Base-by-base conservation (phyloP, 2,113 vertebrate genomes). In the Rhineura floridana region DNA sequence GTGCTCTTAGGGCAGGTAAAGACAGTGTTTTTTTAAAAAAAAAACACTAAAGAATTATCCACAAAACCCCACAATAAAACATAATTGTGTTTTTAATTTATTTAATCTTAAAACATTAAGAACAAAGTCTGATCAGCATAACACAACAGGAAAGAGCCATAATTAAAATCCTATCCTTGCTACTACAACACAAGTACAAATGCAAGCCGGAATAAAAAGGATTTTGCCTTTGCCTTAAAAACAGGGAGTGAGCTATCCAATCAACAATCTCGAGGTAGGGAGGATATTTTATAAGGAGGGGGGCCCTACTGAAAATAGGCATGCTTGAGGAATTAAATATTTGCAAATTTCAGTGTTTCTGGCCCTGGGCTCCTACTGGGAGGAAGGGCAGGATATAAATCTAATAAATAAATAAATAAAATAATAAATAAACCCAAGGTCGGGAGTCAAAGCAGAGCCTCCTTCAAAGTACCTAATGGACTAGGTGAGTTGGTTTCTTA, bases 81-180 rank as follows among this genome's bases (percentile, higher is more conserved):
- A 63, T 23, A 21, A 28, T 55, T 52, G 17, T 81, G 85, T 65
- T 42, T 87, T 55, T 81, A 70, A 70, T 87, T 55, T 81, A 59
- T 87, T 87, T 80, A 87, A 72, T 70, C 36, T 81, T 17, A 70
- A 80, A 81, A 42, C 36, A 33, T 59, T 55, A 36, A 46, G 39
- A 77, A 76, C 30, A 55, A 17, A 52, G 52, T 65, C 23, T n/a
- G 21, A 50, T n/a, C 55, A 1, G 23, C 33, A 67, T 12, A 67
- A 39, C 62, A 30, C 62, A 48, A 39, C 33, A 67, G 62, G 62
- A 50, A 48, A 67, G 33, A 52, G 2, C 13, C 36, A 12, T 39
- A 86, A 79, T 67, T 79, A 85, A 85, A 85, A 46, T 44, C 33
- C 13, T 77, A 46, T n/a, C 44, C 6, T 75, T 44, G 17, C 70